Conservation (phyloP, 2,113 vertebrate species). For the Neolamprologus fasciatus region DNA sequence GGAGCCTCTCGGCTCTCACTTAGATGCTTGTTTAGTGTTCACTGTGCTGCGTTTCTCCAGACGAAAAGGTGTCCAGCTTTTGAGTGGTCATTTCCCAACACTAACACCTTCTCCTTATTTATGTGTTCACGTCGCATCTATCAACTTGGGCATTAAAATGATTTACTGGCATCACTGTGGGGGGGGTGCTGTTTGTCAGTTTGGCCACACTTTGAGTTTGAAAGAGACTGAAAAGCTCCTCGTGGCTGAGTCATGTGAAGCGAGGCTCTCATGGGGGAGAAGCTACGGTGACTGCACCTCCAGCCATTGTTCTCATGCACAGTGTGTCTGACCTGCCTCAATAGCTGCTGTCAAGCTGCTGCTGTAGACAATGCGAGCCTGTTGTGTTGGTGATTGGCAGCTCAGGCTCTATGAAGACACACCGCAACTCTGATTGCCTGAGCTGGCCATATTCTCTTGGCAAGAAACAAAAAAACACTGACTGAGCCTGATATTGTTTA, state of each 20-base stretch:
- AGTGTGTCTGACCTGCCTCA: neutral
- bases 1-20: neutral
- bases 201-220: neutral
- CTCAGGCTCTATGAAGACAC: neutral
- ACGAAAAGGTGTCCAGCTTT: neutral
- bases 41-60: neutral
- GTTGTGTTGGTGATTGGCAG: constrained; percentile 16
- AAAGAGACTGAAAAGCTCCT: neutral
- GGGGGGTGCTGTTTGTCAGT: neutral
- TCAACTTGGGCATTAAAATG: neutral
- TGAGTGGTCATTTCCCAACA: neutral
- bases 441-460: neutral
- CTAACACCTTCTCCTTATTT: neutral
- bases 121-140: fast-evolving
- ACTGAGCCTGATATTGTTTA: neutral
- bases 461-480: neutral
- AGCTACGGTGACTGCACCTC: neutral
- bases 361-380: neutral
- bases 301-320: neutral
- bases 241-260: neutral
- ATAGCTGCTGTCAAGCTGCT: constrained; percentile 4
- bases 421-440: neutral
- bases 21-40: neutral
- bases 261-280: neutral
- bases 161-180: neutral